Evolutionary conservation across 1,140 invertebrate species (phyloP), one percentile per base, ranked within the genome.

Genomic region (Macrotrachela quadricornifera): DNA sequence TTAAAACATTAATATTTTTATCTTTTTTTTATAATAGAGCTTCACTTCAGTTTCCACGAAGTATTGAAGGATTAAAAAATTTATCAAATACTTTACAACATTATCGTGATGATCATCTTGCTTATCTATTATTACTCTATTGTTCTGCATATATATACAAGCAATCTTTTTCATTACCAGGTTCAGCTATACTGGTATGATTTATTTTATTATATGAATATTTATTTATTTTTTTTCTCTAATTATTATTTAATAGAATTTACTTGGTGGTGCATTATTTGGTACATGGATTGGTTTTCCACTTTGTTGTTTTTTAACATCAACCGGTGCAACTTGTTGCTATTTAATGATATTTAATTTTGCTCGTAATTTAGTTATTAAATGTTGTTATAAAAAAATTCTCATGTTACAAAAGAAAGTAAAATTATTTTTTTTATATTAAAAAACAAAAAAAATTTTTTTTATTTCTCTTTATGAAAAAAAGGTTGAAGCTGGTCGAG

Each of bases 111-210:
- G 63, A 72, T 14, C 71, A 77, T 58, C 62, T 64, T 40, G 36
- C 59, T 1, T 78, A 77, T 63, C 73, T 78, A 1, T 57, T 76
- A 0, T 16, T 74, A 1, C 58, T 79, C 11, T 79, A 78, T 63
- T 69, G 67, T 37, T 70, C 66, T 57, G 74, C 74, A 1, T 79
- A 79, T 60, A 54, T 79, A 10, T 79, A 76, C 62, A 79, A 79
- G 62, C 77, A 79, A 62, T 71, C 76, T 18, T 79, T 79, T 66
- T 75, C 75, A 16, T 77, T 79, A 57, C 77, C 77, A 39, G 77
- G 77, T 18, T 78, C 77, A 44, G 75, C 76, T 21, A 73, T 79
- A 52, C 58, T 79, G 69, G 76, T 78, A 62, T 70, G 66, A 59
- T 57, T 43, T 13, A 36, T 15, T 12, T 54, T 30, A 4, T 8